phyloP scores from a whole-genome alignment of 2,888 invertebrate genomes.

The Melanophora roralis region DNA sequence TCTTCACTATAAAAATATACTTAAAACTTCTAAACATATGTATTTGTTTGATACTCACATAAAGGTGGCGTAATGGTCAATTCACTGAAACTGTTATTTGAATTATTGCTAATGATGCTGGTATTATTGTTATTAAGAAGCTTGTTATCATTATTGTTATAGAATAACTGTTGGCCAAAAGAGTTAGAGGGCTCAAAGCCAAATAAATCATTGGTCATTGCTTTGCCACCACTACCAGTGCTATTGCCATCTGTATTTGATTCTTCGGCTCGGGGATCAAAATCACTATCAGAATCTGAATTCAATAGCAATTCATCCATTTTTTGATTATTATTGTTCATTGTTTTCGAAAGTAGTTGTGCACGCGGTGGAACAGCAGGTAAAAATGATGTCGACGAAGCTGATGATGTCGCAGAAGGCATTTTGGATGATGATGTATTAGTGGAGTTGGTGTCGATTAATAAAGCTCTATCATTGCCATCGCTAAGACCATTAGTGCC shows the following conservation, averaged over 20 bases:
- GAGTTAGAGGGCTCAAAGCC: slow-evolving; percentile 77
- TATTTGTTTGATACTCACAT: slow-evolving; percentile 80
- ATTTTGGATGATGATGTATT: slow-evolving; percentile 64
- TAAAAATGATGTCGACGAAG: slow-evolving; percentile 73
- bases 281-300: slow-evolving; percentile 89
- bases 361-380: slow-evolving; percentile 76
- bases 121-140: slow-evolving; percentile 69
- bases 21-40: too few species aligned
- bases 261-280: slow-evolving; percentile 92
- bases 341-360: slow-evolving; percentile 78
- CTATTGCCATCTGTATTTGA: slow-evolving; percentile 75
- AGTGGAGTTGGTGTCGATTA: slow-evolving; percentile 75
- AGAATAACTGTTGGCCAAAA: slow-evolving; percentile 78
- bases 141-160: slow-evolving; percentile 72
- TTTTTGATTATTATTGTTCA: slow-evolving; percentile 84
- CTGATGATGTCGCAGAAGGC: slow-evolving; percentile 68
- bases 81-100: slow-evolving; percentile 70
- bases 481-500: slow-evolving; percentile 59
- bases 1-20: too few species aligned
- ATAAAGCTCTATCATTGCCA: slow-evolving; percentile 73
- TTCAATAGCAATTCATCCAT: slow-evolving; percentile 86
- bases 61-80: slow-evolving; percentile 81
- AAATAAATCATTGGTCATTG: slow-evolving; percentile 75
- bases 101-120: slow-evolving; percentile 65
- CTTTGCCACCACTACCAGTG: slow-evolving; percentile 71